Evolutionary conservation across 2,797 vertebrate genomes (phyloP).

Genomic region (Artibeus lituratus): DNA sequence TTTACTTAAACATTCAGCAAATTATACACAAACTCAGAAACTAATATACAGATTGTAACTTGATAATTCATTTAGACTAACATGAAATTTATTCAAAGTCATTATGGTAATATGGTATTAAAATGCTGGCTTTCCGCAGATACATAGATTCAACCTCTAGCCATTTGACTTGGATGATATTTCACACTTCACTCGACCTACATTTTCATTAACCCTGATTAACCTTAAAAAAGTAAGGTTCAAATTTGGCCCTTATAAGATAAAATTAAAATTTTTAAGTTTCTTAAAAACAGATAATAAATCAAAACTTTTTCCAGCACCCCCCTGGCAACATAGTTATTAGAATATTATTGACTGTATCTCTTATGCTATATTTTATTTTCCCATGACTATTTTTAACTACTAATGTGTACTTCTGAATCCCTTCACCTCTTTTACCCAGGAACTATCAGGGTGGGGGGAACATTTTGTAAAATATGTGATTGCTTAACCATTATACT

Average conservation of each 20-base stretch:
- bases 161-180: background rate
- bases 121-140: background rate
- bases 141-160: background rate
- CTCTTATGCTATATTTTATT: background rate
- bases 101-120: background rate
- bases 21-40: background rate
- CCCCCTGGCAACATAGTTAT: background rate
- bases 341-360: background rate
- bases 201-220: background rate
- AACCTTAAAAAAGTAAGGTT: background rate
- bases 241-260: background rate
- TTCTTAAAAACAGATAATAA: background rate
- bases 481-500: background rate
- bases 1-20: background rate
- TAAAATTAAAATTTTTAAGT: background rate
- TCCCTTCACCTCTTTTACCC: background rate
- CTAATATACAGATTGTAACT: background rate
- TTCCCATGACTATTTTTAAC: background rate
- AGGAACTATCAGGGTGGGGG: background rate
- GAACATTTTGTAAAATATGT: background rate
- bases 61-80: background rate
- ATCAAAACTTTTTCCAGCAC: background rate
- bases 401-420: background rate
- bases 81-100: slow-evolving; percentile 4
- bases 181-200: background rate